Percentiles rank a stretch among this genome's conserved stretches.
phyloP scores from a whole-genome alignment of 2,888 invertebrate genomes.

The Cephus pygmeus region DNA sequence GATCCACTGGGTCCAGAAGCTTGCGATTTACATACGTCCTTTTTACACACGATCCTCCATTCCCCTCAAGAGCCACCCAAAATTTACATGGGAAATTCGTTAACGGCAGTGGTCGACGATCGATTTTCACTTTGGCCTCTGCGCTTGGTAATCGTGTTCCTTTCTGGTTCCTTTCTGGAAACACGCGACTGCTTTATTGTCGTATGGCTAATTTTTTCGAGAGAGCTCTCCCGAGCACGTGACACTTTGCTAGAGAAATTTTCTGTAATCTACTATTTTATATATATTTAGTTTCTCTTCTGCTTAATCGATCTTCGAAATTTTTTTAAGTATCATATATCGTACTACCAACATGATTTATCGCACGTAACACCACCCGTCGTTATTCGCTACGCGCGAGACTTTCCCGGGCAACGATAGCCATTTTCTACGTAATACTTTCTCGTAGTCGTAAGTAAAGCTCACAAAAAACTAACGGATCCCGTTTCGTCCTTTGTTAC shows the following conservation, averaged over 20 bases:
- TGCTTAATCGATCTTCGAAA: not conserved
- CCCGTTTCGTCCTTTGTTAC: not conserved
- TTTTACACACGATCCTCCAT: conserved; percentile 14
- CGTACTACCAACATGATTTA: not conserved
- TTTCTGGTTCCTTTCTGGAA: conserved; percentile 17
- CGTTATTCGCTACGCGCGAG: not conserved
- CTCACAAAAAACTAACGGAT: not conserved
- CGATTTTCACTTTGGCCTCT: conserved; percentile 9
- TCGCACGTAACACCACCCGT: not conserved
- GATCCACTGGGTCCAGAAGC: conserved; percentile 15
- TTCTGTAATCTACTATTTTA: not conserved
- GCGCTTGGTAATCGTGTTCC: not conserved
- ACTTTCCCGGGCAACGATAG: not conserved
- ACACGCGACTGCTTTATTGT: conserved; percentile 34
- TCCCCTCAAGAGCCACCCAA: not conserved
- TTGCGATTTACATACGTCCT: conserved; percentile 19
- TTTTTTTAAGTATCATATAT: not conserved
- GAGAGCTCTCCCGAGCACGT: not conserved
- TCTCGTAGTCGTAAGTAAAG: not conserved
- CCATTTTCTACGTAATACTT: not conserved
- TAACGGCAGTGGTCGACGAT: conserved; percentile 16
- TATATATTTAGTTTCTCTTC: not conserved
- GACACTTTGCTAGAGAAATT: not conserved
- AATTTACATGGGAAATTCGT: conserved; percentile 28
- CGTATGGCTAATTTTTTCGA: conserved; percentile 3